Evolutionary conservation across 2,797 vertebrate genomes (phyloP), one percentile per base, ranked within the genome.

Genomic region (Petrocephalus schoutedeni): DNA sequence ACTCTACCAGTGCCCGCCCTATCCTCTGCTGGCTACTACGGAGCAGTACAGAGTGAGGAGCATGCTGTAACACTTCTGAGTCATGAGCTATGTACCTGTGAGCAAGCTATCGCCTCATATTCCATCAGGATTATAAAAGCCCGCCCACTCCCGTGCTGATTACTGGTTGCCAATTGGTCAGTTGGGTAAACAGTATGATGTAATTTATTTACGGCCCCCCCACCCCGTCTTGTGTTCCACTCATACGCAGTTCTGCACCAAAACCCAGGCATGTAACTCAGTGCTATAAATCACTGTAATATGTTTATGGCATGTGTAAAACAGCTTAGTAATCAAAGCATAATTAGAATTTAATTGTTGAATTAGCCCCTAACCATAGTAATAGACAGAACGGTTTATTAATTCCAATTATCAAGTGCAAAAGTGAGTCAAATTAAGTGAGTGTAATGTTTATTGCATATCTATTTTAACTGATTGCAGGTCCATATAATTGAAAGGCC

Each of bases 381-480:
- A 53, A 67, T n/a, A 16, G 32, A 71, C 49, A 23, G 23, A 41
- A 87, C 61, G 85, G 86, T 67, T 94, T 93, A 92, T 89, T 90
- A 88, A 90, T 93, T 91, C 90, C 85, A 89, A 85, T 83, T 89
- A 88, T 77, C 32, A 77, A 77, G 36, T 77, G 23, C 71, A 77
- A n/a, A 77, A 19, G 32, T 41, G 14, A 77, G 71, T 14, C 36
- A 77, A 45, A 45, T 77, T 45, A 77, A 77, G 16, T 45, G 32
- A 77, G 36, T n/a, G 36, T 77, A 77, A 77, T 41, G 14, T 45
- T 45, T 77, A 77, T 45, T 77, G 16, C 36, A 41, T 41, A 45
- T 45, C 4, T 45, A 41, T 77, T 77, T 19, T 77, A 77, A 77
- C 14, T 45, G 16, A 45, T 45, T n/a, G 71, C 41, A n/a, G 8